Evolutionary conservation across 2,113 vertebrate species (phyloP), one percentile per base, ranked within the genome.

Genomic region (Gopherus evgoodei): DNA sequence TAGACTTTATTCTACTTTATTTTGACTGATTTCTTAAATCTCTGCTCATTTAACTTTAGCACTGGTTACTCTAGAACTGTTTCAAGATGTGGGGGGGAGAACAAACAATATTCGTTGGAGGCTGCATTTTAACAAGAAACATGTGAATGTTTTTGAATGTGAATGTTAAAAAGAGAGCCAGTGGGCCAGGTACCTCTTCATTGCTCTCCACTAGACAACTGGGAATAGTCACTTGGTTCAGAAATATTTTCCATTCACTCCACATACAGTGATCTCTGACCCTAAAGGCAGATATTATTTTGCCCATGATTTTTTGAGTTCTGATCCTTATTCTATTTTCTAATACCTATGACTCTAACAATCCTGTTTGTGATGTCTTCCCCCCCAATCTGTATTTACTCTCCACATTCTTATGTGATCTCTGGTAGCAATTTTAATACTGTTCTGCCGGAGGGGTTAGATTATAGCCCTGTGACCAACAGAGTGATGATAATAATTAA

Each of bases 1-100:
- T 57, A 57, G 90, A 21, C 57, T 88, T 95, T 80, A 87, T 91
- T 76, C 42, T 81, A 90, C 57, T 21, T 44, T 25, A 76, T 76
- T 90, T 85, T 90, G 78, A 91, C 83, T 84, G 83, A 94, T 69
- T 49, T 93, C 85, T 93, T 75, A 54, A 90, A 88, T 56, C 49
- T 92, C 38, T 78, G 75, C 24, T 78, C 75, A 14, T 42, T 78
- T 47, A 42, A 78, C 25, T 91, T 84, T 65, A 83, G 6, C 17
- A n/a, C 38, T 92, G 83, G 84, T 83, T 95, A 91, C 92, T 13
- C 57, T 4, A 25, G n/a, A 11, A 76, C 38, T 47, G 38, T 47
- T 42, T 78, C 24, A 47, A 44, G 76, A 87, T 47, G 24, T 24
- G 75, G 50, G 4, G 42, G 91, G 56, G 3, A 50, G 53, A 91